These are phyloP conservation scores for Scortum barcoo DNA, from an alignment of 2,113 vertebrate species.

Conservation along the genomic window DNA sequence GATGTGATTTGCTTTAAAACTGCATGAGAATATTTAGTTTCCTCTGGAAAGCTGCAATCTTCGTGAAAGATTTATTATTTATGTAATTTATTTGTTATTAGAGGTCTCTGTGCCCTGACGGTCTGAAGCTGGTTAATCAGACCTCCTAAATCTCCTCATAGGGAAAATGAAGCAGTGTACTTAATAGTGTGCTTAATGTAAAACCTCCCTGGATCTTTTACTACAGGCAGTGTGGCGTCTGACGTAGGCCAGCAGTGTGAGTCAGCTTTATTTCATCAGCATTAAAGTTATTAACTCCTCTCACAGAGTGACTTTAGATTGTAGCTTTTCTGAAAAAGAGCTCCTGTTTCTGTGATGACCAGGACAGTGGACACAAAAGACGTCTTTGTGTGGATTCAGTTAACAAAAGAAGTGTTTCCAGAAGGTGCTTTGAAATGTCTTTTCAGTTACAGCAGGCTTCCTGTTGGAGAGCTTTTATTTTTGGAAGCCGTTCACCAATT, in stretches of 20 bases:
- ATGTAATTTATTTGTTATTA: background rate
- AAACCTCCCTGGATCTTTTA: background rate
- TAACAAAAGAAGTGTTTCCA: background rate
- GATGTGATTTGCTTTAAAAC: background rate
- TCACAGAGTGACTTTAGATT: background rate
- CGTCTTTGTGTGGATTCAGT: background rate
- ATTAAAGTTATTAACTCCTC: background rate
- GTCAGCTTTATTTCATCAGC: slow-evolving; percentile 19
- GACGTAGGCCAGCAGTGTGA: slow-evolving; percentile 22
- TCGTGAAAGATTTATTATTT: background rate
- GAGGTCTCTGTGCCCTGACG: background rate
- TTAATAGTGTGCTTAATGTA: slow-evolving; percentile 1
- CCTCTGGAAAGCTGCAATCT: background rate
- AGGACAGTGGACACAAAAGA: background rate
- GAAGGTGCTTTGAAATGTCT: background rate
- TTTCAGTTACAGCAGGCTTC: background rate
- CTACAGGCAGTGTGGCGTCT: slow-evolving; percentile 12
- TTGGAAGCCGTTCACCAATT: background rate
- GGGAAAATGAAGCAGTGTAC: background rate
- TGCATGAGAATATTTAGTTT: background rate
- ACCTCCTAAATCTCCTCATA: background rate
- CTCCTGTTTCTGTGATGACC: background rate
- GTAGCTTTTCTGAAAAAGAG: background rate
- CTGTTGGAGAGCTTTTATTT: background rate
- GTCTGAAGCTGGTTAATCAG: background rate